Evolutionary conservation across 2,113 vertebrate genomes (phyloP).

Genomic region (Drymodes brunneopygia): DNA sequence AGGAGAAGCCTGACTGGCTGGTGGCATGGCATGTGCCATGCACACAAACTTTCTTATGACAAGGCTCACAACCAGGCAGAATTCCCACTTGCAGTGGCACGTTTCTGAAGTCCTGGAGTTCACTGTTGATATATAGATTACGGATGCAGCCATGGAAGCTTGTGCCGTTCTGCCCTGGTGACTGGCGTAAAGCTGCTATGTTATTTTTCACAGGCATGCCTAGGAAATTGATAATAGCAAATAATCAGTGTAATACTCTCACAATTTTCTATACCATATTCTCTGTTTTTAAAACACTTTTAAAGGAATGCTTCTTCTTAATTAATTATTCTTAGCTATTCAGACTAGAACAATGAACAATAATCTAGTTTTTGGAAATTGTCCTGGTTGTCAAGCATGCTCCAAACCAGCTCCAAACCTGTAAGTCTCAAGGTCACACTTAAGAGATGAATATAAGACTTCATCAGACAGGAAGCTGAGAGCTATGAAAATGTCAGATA

Average conservation of each 20-base stretch:
- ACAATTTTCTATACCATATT: neutral
- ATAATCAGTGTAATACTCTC: neutral
- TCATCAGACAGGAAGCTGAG: neutral
- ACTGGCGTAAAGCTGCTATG: constrained; percentile 83
- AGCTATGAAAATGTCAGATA: neutral
- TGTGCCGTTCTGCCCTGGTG: constrained; percentile 85
- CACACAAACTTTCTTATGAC: constrained; percentile 85
- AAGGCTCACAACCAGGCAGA: constrained; percentile 92
- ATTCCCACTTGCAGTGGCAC: constrained; percentile 89
- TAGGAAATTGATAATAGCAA: constrained; percentile 42
- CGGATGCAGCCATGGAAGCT: constrained; percentile 95
- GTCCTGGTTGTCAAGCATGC: neutral
- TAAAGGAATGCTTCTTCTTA: neutral
- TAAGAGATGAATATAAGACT: neutral
- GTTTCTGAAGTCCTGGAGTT: constrained; percentile 89
- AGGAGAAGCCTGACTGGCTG: constrained; percentile 87
- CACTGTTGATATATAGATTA: constrained; percentile 90
- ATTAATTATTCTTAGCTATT: neutral
- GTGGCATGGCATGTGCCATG: constrained; percentile 89
- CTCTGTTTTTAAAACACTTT: neutral
- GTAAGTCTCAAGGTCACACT: too few species aligned
- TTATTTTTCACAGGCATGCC: constrained; percentile 88
- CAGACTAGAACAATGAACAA: neutral
- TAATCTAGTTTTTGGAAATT: neutral
- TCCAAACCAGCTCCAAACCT: neutral